Evolutionary conservation across 2,113 vertebrate species (phyloP), one percentile per base, ranked within the genome.

Genomic region (Morone saxatilis): DNA sequence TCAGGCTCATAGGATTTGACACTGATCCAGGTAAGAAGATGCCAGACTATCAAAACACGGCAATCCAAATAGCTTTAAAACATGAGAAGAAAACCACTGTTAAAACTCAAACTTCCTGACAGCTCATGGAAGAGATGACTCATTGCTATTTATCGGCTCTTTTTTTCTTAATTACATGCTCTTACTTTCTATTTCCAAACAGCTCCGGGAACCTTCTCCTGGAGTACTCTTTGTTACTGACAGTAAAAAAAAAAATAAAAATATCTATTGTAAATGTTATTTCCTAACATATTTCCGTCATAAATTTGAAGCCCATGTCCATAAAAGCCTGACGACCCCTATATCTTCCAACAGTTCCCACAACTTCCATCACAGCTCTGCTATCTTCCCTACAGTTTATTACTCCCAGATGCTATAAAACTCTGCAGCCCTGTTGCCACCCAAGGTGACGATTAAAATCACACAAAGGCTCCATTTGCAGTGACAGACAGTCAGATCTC

Each of bases 11-110:
- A 80, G 77, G 83, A 78, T 80, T 88, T 86, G 86, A 93, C 72
- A 31, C 38, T 66, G 88, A 86, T 93, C 91, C 90, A 93, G 87
- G 84, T 93, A 84, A 70, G 78, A 81, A 89, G 80, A 93, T 84
- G 87, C 75, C 90, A 84, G 89, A 87, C 74, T 77, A 77, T 90
- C 77, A 88, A 83, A 91, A 90, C 82, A 63, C 45, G 10, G 78
- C 60, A 66, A 83, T 80, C 68, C 86, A 86, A 91, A 85, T 76
- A 67, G 88, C 76, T 83, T 77, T 54, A 61, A 75, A 87, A 89
- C 67, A 70, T n/a, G 6, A 68, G 79, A 81, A 36, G 71, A 78
- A 91, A 88, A 81, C 81, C 86, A 7, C 83, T 74, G 83, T 59
- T 83, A 17, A 87, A 78, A 82, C 62, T 80, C 80, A 47, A 81